Conservation (phyloP, 2,113 vertebrate species). For the Cinclus mexicanus region DNA sequence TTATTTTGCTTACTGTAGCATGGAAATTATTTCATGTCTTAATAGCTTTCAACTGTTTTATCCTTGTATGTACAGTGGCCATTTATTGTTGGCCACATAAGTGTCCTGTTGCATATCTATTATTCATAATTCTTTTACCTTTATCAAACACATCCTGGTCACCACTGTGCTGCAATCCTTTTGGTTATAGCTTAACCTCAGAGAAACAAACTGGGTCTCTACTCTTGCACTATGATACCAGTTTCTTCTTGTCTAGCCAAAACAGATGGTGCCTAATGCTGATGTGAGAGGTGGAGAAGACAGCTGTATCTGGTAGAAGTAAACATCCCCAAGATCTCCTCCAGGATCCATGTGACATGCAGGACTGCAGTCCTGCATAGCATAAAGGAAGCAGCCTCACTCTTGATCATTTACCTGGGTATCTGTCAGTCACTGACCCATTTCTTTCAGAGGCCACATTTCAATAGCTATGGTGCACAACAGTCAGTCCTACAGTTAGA, state of each 20-base stretch:
- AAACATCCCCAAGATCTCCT: background rate
- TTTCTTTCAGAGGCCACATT: background rate
- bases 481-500: background rate
- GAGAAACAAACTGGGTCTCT: background rate
- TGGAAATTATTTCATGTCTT: background rate
- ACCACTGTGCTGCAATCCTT: background rate
- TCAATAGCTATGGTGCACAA: background rate
- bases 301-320: background rate
- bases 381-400: background rate
- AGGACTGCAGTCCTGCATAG: background rate
- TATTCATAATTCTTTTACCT: background rate
- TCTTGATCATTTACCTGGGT: background rate
- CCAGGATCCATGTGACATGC: background rate
- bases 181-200: background rate
- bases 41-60: background rate
- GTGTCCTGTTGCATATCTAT: background rate
- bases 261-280: background rate
- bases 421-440: background rate
- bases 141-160: background rate
- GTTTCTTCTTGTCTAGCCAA: background rate
- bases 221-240: background rate
- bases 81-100: background rate
- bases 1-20: background rate
- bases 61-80: background rate
- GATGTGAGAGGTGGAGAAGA: background rate